Conservation (phyloP, 2,797 vertebrate genomes). For the Adelosebastes latens region DNA sequence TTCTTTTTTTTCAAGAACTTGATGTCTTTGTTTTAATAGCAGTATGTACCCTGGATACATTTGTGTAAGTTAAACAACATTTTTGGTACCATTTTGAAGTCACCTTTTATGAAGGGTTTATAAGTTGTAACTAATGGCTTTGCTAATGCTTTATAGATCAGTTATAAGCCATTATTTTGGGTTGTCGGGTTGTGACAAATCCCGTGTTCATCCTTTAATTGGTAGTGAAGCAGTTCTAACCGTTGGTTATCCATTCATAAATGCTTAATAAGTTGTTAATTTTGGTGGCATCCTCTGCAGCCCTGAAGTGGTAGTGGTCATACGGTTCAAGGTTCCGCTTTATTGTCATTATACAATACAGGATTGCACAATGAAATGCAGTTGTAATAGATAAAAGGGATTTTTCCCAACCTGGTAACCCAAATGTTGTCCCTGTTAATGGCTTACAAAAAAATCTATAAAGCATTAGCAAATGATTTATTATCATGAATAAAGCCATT, state of each 20-base stretch:
- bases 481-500: background rate
- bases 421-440: background rate
- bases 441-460: background rate
- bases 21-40: background rate
- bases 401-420: background rate
- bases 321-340: background rate
- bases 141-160: background rate
- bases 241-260: background rate
- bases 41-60: background rate
- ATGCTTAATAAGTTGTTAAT: background rate
- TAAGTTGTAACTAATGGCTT: background rate
- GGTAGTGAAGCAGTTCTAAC: background rate
- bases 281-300: background rate
- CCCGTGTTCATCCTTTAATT: background rate
- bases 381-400: background rate
- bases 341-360: background rate
- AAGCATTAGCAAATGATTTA: background rate
- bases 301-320: background rate
- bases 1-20: background rate
- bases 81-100: too few relatives aligned
- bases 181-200: background rate
- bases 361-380: background rate
- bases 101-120: background rate
- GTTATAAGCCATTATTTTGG: background rate
- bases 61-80: background rate